A percentile compares a stretch with the other conserved stretches of the same genome.
These are phyloP conservation scores for Listronotus oregonensis DNA, from an alignment of 1,140 invertebrate species.

Conservation along the genomic window DNA sequence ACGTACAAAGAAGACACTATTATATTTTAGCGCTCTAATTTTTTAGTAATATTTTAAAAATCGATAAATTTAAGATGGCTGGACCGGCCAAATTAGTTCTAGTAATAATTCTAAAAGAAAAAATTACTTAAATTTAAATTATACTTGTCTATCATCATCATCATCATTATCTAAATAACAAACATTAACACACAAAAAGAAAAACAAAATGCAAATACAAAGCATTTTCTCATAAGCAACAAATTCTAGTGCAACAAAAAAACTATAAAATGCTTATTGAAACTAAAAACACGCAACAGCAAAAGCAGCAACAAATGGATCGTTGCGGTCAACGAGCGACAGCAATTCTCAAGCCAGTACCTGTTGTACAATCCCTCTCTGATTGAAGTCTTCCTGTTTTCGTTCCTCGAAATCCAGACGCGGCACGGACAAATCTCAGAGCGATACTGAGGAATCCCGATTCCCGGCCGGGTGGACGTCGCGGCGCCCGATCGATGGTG, in stretches of 20 bases:
- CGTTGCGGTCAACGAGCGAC: not conserved
- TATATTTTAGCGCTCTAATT: no score
- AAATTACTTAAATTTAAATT: no score
- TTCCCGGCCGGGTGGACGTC: slow-evolving; percentile 24
- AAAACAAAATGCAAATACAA: no score
- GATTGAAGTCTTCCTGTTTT: slow-evolving; percentile 10
- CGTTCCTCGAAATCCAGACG: not conserved
- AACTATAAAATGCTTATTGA: not conserved
- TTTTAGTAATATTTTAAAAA: no score
- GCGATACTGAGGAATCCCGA: slow-evolving; percentile 19
- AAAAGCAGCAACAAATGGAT: slow-evolving; percentile 10
- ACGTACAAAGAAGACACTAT: no score
- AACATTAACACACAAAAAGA: no score
- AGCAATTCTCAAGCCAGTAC: slow-evolving; percentile 8
- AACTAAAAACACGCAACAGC: slow-evolving; percentile 5
- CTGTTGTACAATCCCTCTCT: slow-evolving; percentile 20
- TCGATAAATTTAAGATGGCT: no score
- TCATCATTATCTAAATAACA: no score
- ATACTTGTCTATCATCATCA: no score
- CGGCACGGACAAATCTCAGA: slow-evolving; percentile 12
- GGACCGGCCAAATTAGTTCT: no score
- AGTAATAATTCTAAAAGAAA: no score
- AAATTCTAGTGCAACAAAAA: not conserved
- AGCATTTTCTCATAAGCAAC: not conserved
- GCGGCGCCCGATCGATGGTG: slow-evolving; percentile 21